Evolutionary conservation across 2,888 invertebrate species (phyloP).

Genomic region (Calameuta filiformis): DNA sequence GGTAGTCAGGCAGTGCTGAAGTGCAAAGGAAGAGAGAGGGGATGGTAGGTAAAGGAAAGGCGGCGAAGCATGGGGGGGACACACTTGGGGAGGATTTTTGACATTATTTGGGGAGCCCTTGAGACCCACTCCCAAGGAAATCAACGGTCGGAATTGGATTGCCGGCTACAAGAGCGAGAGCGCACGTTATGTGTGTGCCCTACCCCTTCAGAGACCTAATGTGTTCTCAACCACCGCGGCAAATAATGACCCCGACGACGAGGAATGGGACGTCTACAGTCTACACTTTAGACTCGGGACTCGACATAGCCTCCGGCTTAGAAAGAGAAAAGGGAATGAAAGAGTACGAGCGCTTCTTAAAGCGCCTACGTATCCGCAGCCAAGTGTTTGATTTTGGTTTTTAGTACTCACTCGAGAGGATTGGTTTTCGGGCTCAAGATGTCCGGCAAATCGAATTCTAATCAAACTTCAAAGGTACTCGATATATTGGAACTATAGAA

Average conservation of each 20-base stretch:
- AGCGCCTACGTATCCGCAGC: background rate
- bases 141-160: conserved; percentile 43
- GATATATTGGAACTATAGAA: background rate
- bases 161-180: conserved; percentile 23
- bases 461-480: conserved; percentile 13
- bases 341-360: background rate
- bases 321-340: background rate
- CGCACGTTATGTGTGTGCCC: conserved; percentile 15
- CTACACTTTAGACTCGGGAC: background rate
- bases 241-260: conserved; percentile 33
- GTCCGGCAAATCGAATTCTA: conserved; percentile 3
- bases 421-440: conserved; percentile 32
- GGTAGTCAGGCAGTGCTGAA: background rate
- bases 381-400: conserved; percentile 42
- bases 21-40: background rate
- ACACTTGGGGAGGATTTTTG: conserved; percentile 29
- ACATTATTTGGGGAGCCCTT: conserved; percentile 51
- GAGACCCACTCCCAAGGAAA: conserved; percentile 38
- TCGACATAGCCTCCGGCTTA: background rate
- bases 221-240: conserved; percentile 33
- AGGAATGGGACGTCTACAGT: background rate
- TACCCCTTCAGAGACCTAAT: conserved; percentile 30
- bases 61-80: conserved; percentile 8
- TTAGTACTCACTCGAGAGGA: conserved; percentile 4
- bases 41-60: conserved; percentile 4